phyloP scores from a whole-genome alignment of 2,797 vertebrate genomes.

The Sylvia borin region DNA sequence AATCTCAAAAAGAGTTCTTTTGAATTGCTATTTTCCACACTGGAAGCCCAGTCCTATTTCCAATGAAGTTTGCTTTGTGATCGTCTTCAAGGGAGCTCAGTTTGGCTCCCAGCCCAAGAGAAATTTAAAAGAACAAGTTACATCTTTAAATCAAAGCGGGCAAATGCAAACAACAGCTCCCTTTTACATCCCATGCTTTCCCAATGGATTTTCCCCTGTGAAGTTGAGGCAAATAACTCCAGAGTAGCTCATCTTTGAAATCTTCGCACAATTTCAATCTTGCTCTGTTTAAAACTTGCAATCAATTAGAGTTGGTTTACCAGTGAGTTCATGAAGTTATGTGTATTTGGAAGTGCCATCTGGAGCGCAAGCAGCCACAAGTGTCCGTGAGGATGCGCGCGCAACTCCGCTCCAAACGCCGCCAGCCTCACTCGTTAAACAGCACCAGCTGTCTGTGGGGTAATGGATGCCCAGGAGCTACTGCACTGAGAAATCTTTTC shows the following conservation, averaged over 20 bases:
- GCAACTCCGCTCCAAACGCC: not conserved
- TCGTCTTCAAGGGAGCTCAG: slow-evolving; percentile 25
- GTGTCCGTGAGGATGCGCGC: not conserved
- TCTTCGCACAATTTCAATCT: not conserved
- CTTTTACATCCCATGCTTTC: slow-evolving; percentile 23
- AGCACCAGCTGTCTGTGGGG: not conserved
- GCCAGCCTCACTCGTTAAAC: not conserved
- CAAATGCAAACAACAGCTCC: not conserved
- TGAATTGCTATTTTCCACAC: slow-evolving; percentile 40
- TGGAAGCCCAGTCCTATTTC: slow-evolving; percentile 19
- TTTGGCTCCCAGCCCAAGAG: slow-evolving; percentile 16
- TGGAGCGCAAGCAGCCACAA: slow-evolving; percentile 37
- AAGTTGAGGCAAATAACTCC: slow-evolving; percentile 2
- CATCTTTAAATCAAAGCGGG: slow-evolving; percentile 58
- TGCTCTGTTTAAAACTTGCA: not conserved
- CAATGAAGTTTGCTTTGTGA: slow-evolving; percentile 49
- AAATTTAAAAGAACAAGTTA: slow-evolving; percentile 53
- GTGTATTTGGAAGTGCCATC: slow-evolving; percentile 13
- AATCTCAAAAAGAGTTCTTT: slow-evolving; percentile 39
- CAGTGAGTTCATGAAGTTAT: not conserved
- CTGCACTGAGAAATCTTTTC: not conserved
- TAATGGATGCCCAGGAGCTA: not conserved
- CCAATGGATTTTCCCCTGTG: not conserved
- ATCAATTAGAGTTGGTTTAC: slow-evolving; percentile 8
- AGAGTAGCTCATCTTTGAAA: slow-evolving; percentile 9